phyloP scores from a whole-genome alignment of 2,888 invertebrate species.

The Rhingia campestris region DNA sequence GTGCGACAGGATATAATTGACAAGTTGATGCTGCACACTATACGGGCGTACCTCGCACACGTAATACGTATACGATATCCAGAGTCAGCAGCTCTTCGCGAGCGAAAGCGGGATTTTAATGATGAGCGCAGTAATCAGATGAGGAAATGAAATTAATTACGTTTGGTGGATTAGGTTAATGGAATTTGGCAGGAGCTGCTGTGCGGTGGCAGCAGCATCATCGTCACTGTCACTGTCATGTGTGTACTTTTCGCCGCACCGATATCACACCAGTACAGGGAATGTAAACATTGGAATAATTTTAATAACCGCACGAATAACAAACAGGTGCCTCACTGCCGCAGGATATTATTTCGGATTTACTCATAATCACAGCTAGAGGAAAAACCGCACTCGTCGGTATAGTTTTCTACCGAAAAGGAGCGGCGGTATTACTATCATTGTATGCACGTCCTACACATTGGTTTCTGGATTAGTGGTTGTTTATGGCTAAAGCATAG shows the following conservation, averaged over 20 bases:
- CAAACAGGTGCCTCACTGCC: constrained; percentile 56
- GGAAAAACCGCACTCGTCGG: constrained; percentile 13
- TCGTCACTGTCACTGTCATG: not conserved
- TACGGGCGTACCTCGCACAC: not conserved
- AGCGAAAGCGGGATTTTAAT: constrained; percentile 17
- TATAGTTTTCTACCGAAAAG: not conserved
- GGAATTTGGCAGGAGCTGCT: not conserved
- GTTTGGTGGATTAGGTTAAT: constrained; percentile 4
- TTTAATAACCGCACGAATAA: constrained; percentile 49
- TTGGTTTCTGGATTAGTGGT: constrained; percentile 7
- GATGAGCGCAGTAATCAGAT: constrained; percentile 39
- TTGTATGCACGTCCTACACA: not conserved
- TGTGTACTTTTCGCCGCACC: constrained; percentile 3
- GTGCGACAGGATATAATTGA: constrained; percentile 62
- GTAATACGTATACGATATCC: too few species aligned
- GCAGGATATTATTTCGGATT: constrained; percentile 61
- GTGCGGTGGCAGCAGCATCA: not conserved
- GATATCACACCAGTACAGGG: not conserved
- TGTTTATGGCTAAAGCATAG: constrained; percentile 25
- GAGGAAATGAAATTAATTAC: constrained; percentile 64
- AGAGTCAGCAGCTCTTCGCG: not conserved
- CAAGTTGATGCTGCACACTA: constrained; percentile 43
- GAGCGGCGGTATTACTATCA: not conserved
- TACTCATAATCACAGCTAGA: constrained; percentile 50
- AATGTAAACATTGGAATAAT: constrained; percentile 44